Base-by-base conservation (phyloP, 1,140 invertebrate genomes). In the Drosophila seguyi region DNA sequence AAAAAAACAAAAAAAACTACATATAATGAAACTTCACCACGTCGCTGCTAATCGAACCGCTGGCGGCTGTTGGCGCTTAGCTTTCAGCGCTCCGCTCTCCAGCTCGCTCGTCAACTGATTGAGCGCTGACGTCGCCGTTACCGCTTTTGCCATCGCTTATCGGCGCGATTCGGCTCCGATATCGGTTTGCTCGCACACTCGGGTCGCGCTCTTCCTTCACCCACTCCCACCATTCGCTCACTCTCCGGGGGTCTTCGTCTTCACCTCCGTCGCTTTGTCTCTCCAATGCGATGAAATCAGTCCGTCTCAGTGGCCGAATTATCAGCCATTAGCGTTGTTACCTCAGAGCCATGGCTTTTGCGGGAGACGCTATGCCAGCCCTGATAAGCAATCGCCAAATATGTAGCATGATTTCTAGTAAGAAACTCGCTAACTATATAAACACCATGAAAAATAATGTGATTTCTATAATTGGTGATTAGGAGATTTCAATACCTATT, bases 21-120 rank as follows among this genome's bases (percentile, higher is more conserved):
- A 10, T 71, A 58, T 45, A 62, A 60, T 73, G 56, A 78, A 75
- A 82, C 76, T 80, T 82, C 85, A 88, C 84, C 85, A 90, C 85
- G 84, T 88, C 81, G 84, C 67, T 80, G 84, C 67, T 84, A 77
- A 80, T 88, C 85, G 76, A 88, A 80, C 56, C 75, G 55, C 61
- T 84, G 38, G 57, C 59, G 60, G 34, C 66, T 63, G 41, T 61
- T 48, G 47, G 62, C 53, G 56, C 34, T 75, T 45, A 44, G 50
- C 42, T 67, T 63, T 34, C 44, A 56, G 67, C 68, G 67, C 68
- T 68, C 73, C 63, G 75, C 57, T 66, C 59, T 48, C 69, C 82
- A 66, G 83, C 69, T 75, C 62, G 77, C 73, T 88, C 62, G 76
- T 73, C 82, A 83, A 77, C 85, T 88, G 84, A 90, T 88, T 88